phyloP scores from a whole-genome alignment of 2,113 vertebrate genomes.

The Pao palembangensis region DNA sequence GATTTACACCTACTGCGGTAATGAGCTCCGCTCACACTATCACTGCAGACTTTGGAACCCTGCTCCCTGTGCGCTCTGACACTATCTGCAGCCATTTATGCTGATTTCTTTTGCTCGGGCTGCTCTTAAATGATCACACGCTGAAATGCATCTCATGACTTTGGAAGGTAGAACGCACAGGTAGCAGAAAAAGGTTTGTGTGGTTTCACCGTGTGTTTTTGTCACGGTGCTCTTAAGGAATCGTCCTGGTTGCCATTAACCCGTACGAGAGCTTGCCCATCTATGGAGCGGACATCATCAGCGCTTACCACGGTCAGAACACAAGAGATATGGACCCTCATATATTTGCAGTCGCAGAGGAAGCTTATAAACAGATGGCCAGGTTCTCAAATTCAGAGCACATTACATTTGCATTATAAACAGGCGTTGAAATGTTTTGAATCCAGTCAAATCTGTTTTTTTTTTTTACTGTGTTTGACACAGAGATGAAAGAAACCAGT shows the following conservation, averaged over 20 bases:
- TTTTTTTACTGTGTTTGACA: neutral
- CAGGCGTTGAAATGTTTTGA: neutral
- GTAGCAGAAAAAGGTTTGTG: neutral
- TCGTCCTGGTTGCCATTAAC: constrained; percentile 96
- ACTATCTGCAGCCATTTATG: constrained; percentile 33
- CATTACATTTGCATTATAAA: neutral
- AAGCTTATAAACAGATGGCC: constrained; percentile 97
- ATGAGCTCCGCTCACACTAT: constrained; percentile 56
- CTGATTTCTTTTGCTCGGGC: constrained; percentile 26
- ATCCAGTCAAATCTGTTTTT: neutral
- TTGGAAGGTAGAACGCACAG: neutral
- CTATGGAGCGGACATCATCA: constrained; percentile 95
- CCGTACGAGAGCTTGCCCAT: constrained; percentile 93
- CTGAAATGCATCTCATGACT: neutral
- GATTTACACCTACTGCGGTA: constrained; percentile 98
- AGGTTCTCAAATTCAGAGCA: constrained; percentile 70
- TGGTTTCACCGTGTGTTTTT: neutral
- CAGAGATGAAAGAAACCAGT: constrained; percentile 94
- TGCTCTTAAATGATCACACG: constrained; percentile 45
- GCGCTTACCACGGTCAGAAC: constrained; percentile 94
- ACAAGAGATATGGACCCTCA: constrained; percentile 99
- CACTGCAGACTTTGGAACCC: constrained; percentile 68
- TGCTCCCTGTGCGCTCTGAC: constrained; percentile 30
- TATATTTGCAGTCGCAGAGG: constrained; percentile 96
- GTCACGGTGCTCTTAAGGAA: constrained; percentile 73